Conservation (phyloP, 2,797 vertebrate genomes). For the Oreochromis mossambicus region DNA sequence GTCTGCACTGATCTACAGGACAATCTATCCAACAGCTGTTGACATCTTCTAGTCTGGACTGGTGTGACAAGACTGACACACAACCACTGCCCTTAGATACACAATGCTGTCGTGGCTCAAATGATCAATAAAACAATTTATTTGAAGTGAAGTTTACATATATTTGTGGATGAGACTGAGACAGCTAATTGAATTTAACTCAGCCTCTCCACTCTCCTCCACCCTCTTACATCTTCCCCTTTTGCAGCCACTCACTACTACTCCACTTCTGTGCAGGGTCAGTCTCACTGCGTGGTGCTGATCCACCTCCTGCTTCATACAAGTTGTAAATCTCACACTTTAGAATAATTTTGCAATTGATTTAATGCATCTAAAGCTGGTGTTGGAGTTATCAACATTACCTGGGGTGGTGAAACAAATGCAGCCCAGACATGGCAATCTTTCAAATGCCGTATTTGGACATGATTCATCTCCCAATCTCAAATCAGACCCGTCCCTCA, state of each 20-base stretch:
- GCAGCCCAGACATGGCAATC: not conserved
- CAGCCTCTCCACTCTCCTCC: not conserved
- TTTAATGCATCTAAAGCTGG: not conserved
- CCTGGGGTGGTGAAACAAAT: not conserved
- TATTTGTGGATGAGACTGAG: not conserved
- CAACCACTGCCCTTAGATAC: not conserved
- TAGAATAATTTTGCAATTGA: not conserved
- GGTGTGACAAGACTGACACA: not conserved
- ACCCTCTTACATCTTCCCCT: not conserved
- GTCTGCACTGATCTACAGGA: not conserved
- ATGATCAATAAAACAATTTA: not conserved
- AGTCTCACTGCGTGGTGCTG: not conserved
- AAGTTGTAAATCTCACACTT: not conserved
- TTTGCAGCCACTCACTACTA: not conserved
- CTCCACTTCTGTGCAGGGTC: not conserved
- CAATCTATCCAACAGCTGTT: not conserved
- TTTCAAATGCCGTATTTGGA: not conserved
- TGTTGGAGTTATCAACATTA: not conserved
- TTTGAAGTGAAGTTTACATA: not conserved
- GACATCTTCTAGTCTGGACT: not conserved
- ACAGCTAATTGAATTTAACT: not conserved
- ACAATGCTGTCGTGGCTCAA: not conserved
- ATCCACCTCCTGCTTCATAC: not conserved
- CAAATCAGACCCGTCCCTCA: slow-evolving; percentile 1
- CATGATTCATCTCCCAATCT: not conserved